A percentile compares a stretch with the other conserved stretches of the same genome.
Conservation (phyloP, 1,140 invertebrate species). For the Nephotettix cincticeps region DNA sequence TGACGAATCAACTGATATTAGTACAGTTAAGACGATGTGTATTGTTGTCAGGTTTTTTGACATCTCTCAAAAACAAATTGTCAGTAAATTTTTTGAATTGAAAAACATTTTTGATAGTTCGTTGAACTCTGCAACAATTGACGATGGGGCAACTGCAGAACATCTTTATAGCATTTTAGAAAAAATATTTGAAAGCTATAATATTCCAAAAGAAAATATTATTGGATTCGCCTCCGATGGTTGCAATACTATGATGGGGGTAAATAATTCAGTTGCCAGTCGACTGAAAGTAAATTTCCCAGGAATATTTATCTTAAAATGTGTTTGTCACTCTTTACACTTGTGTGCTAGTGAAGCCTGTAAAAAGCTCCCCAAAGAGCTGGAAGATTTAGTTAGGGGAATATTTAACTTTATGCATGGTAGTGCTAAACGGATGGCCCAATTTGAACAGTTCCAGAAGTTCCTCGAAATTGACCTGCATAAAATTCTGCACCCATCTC, state of each 20-base stretch:
- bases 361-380: conserved; percentile 41
- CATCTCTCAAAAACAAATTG: conserved; percentile 35
- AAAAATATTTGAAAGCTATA: conserved; percentile 37
- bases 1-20: conserved; percentile 42
- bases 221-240: conserved; percentile 47
- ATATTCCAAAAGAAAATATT: conserved; percentile 42
- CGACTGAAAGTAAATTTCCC: conserved; percentile 39
- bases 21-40: conserved; percentile 33
- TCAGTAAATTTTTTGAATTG: conserved; percentile 44
- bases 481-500: conserved; percentile 17
- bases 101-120: conserved; percentile 39
- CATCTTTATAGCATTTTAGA: conserved; percentile 40
- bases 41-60: conserved; percentile 41
- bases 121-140: conserved; percentile 26
- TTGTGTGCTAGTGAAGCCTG: conserved; percentile 45
- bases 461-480: conserved; percentile 24
- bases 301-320: conserved; percentile 45
- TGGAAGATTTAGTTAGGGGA: conserved; percentile 42
- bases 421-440: conserved; percentile 43
- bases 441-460: conserved; percentile 29
- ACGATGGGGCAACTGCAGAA: conserved; percentile 41
- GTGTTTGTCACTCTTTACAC: conserved; percentile 47
- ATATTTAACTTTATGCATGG: conserved; percentile 40
- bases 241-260: conserved; percentile 46
- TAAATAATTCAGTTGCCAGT: conserved; percentile 43